Percentiles rank a stretch among this genome's conserved stretches.
These are phyloP conservation scores for Nylanderia fulva DNA, from an alignment of 1,140 invertebrate genomes.

Conservation along the genomic window DNA sequence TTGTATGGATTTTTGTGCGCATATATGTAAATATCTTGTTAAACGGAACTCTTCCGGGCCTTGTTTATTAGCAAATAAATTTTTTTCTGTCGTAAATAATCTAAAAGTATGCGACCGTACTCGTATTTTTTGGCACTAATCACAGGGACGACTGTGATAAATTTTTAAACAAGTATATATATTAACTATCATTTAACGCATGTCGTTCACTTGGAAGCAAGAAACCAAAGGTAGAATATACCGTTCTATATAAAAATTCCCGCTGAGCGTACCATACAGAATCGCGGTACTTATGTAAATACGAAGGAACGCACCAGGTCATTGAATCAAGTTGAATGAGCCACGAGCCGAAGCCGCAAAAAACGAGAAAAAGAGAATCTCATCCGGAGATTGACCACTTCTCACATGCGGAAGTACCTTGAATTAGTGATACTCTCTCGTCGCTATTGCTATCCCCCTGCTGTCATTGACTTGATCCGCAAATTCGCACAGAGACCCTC, in stretches of 20 bases:
- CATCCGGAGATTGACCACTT: constrained; percentile 46
- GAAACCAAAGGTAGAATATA: constrained; percentile 27
- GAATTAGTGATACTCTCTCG: constrained; percentile 69
- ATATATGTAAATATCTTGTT: too few relatives aligned
- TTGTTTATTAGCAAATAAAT: too few relatives aligned
- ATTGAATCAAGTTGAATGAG: too few relatives aligned
- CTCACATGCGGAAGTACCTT: constrained; percentile 68
- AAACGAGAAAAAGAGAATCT: constrained; percentile 38
- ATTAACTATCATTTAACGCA: constrained; percentile 45
- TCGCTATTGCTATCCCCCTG: constrained; percentile 47
- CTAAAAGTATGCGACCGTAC: too few relatives aligned
- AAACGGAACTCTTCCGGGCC: too few relatives aligned
- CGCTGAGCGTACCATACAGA: constrained; percentile 31
- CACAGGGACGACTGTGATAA: too few relatives aligned
- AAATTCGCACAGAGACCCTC: constrained; percentile 54
- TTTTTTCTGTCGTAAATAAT: too few relatives aligned
- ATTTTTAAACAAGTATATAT: too few relatives aligned
- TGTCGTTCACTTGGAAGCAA: constrained; percentile 44
- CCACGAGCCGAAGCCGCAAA: not conserved
- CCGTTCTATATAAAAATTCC: constrained; percentile 43
- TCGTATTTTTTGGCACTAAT: too few relatives aligned
- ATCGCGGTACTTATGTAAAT: constrained; percentile 52
- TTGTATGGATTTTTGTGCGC: too few relatives aligned
- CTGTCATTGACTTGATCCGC: constrained; percentile 49
- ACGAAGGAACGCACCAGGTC: constrained; percentile 21